Percentiles rank a stretch among this genome's conserved stretches.
phyloP scores from a whole-genome alignment of 2,113 vertebrate genomes.

The Sylvietta virens region DNA sequence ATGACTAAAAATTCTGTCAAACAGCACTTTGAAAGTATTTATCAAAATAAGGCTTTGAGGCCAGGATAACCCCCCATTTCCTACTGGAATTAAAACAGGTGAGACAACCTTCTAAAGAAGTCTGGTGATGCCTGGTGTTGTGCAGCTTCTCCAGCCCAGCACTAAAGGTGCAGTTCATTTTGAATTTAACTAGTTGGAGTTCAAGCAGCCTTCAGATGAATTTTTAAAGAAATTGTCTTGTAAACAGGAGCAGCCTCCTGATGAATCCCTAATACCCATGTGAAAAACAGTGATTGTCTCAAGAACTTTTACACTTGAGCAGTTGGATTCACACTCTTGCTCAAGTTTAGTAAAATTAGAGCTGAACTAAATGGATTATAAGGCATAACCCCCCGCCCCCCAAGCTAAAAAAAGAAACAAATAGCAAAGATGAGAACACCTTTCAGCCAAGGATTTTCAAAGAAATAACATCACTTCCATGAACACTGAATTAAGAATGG shows the following conservation, averaged over 20 bases:
- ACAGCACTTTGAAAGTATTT: conserved; percentile 22
- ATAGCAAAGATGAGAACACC: background rate
- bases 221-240: background rate
- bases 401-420: background rate
- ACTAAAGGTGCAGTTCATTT: background rate
- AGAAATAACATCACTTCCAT: background rate
- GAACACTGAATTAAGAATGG: background rate
- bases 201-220: background rate
- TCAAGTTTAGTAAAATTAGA: background rate
- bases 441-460: background rate
- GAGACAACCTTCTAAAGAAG: background rate
- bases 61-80: conserved; percentile 5
- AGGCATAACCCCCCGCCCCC: background rate
- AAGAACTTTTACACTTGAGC: background rate
- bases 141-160: background rate
- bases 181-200: conserved; percentile 46
- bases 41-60: conserved; percentile 26
- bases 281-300: background rate
- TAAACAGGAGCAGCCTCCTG: background rate
- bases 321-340: background rate
- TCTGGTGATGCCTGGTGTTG: background rate
- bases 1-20: background rate
- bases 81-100: background rate
- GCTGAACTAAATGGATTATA: background rate
- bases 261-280: background rate